Evolutionary conservation across 1,140 invertebrate species (phyloP).

Genomic region (Drosophila prosaltans): DNA sequence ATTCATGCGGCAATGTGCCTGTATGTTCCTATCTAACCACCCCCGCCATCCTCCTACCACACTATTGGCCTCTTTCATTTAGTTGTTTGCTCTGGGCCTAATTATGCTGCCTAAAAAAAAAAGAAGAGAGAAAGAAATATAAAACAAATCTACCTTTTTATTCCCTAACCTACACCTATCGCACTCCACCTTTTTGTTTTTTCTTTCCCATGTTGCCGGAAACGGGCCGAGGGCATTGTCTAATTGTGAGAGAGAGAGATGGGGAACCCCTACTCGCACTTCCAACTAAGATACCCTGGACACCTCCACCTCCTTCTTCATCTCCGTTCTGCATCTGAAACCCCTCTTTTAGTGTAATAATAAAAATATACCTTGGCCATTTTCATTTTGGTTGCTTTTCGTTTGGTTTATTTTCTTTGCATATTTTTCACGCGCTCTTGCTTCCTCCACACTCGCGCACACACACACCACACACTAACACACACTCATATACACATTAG

Average conservation of each 20-base stretch:
- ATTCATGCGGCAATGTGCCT: constrained; percentile 19
- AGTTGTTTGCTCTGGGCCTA: constrained; percentile 31
- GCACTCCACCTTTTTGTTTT: constrained; percentile 7
- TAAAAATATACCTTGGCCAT: constrained; percentile 67
- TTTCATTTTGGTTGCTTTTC: constrained; percentile 52
- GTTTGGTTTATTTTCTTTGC: constrained; percentile 51
- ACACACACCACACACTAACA: constrained; percentile 20
- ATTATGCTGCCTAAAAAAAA: constrained; percentile 37
- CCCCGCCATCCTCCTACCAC: not conserved
- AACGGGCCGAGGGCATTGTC: constrained; percentile 32
- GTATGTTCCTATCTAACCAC: not conserved
- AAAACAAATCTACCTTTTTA: constrained; percentile 18
- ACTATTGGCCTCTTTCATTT: constrained; percentile 2
- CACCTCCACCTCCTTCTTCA: constrained; percentile 40
- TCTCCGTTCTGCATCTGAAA: not conserved
- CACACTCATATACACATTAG: constrained; percentile 27
- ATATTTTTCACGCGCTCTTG: constrained; percentile 72
- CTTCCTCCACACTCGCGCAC: constrained; percentile 24
- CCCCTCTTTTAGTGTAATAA: constrained; percentile 43
- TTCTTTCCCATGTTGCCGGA: constrained; percentile 28
- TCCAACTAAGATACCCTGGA: constrained; percentile 35
- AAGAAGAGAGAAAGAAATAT: not conserved
- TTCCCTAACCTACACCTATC: constrained; percentile 1
- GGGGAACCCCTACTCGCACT: constrained; percentile 11
- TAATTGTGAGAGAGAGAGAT: constrained; percentile 10